These are phyloP conservation scores for Ceyx cyanopectus DNA, from an alignment of 2,113 vertebrate species.

Conservation along the genomic window DNA sequence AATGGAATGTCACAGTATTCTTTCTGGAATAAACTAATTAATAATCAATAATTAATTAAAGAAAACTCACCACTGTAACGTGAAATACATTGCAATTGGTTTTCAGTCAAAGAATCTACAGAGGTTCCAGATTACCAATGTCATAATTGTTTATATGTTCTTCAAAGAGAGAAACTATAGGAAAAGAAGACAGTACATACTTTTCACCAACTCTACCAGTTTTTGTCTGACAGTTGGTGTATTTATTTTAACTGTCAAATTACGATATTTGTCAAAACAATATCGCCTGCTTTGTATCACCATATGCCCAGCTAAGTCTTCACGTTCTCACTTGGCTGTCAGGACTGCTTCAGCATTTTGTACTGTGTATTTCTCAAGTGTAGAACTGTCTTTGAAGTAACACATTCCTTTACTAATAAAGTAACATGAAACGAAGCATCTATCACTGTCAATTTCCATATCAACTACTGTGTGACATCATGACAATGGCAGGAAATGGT, in stretches of 20 bases:
- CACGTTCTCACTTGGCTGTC: slow-evolving; percentile 26
- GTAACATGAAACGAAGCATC: background rate
- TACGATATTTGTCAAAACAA: slow-evolving; percentile 31
- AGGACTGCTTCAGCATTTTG: slow-evolving; percentile 40
- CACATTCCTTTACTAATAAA: background rate
- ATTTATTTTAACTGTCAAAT: slow-evolving; percentile 67
- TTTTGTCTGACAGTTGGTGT: slow-evolving; percentile 32
- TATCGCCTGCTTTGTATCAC: background rate
- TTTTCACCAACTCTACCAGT: background rate
- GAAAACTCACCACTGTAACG: background rate
- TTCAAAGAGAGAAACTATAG: background rate
- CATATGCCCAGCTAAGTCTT: slow-evolving; percentile 9
- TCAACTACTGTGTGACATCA: background rate
- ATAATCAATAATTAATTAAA: background rate
- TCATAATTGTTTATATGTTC: background rate
- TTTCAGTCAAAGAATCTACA: background rate
- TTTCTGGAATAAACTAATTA: background rate
- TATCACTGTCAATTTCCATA: background rate
- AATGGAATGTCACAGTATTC: background rate
- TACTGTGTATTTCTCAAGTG: slow-evolving; percentile 7
- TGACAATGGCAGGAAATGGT: background rate
- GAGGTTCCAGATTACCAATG: background rate
- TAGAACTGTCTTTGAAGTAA: background rate
- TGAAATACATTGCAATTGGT: background rate
- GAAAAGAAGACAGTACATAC: background rate